Percentiles rank a stretch among this genome's conserved stretches.
Conservation (phyloP, 2,888 invertebrate species). For the Mythimna pallens region DNA sequence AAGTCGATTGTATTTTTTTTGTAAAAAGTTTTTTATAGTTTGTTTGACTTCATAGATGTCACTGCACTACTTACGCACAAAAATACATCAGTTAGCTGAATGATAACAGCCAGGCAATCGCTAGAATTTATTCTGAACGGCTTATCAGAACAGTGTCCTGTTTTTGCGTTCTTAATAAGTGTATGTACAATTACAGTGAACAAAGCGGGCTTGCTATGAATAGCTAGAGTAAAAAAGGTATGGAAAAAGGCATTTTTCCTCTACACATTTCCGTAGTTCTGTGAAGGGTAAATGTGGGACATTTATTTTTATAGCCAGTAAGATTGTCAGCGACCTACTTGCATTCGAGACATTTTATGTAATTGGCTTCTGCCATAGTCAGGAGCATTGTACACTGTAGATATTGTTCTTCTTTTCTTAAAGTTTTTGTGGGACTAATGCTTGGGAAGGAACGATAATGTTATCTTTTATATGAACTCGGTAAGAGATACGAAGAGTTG, state of each 20-base stretch:
- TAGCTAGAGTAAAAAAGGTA: conserved; percentile 16
- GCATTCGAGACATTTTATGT: conserved; percentile 51
- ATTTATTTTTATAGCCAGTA: conserved; percentile 61
- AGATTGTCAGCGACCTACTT: conserved; percentile 59
- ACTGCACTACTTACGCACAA: too few species aligned
- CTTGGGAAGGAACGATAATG: background rate
- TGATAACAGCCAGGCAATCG: background rate
- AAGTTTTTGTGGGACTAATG: conserved; percentile 2
- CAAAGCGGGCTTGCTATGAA: conserved; percentile 10
- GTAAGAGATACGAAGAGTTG: too few species aligned
- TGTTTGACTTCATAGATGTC: too few species aligned
- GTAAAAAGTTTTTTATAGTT: too few species aligned
- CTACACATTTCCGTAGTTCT: conserved; percentile 27
- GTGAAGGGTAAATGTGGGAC: conserved; percentile 57
- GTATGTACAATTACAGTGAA: conserved; percentile 17
- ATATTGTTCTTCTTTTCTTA: conserved; percentile 8
- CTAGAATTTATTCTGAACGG: too few species aligned
- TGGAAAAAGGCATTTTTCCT: conserved; percentile 24
- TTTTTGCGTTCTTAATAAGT: background rate
- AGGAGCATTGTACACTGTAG: conserved; percentile 12
- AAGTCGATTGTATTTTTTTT: too few species aligned
- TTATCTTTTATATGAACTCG: too few species aligned
- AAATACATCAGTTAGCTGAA: background rate
- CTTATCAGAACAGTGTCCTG: background rate
- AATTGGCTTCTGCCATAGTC: conserved; percentile 47